Evolutionary conservation across 2,888 invertebrate species (phyloP).

Genomic region (Hypercompe scribonia): DNA sequence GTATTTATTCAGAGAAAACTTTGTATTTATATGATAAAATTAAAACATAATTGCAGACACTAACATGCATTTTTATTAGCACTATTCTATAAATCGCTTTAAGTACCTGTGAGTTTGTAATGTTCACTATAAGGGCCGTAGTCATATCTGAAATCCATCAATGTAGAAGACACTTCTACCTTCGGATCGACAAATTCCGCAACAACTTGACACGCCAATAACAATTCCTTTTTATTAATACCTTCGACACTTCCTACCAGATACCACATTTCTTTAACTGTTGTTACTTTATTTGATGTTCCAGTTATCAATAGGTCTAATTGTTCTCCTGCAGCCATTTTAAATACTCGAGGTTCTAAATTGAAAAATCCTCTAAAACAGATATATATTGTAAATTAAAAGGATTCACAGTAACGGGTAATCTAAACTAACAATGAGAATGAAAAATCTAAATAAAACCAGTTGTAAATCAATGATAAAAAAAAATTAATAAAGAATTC

Average conservation of each 20-base stretch:
- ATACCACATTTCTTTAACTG: slow-evolving; percentile 86
- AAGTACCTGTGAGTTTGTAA: slow-evolving; percentile 79
- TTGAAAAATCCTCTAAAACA: slow-evolving; percentile 76
- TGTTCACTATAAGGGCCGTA: slow-evolving; percentile 77
- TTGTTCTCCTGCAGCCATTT: slow-evolving; percentile 79
- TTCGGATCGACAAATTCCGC: slow-evolving; percentile 88
- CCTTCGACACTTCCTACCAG: slow-evolving; percentile 85
- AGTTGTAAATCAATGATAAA: too few species aligned
- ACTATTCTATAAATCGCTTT: background rate
- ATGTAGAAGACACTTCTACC: slow-evolving; percentile 80
- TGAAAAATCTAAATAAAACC: too few species aligned
- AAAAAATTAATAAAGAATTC: too few species aligned
- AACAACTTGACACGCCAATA: slow-evolving; percentile 80
- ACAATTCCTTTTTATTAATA: slow-evolving; percentile 82
- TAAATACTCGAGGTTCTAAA: slow-evolving; percentile 78
- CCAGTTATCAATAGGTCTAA: slow-evolving; percentile 74
- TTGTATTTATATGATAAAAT: background rate
- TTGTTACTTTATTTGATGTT: slow-evolving; percentile 70
- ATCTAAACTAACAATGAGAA: background rate
- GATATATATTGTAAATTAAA: background rate
- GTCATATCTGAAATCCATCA: slow-evolving; percentile 83
- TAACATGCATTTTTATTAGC: background rate
- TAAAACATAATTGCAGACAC: background rate
- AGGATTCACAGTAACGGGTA: background rate
- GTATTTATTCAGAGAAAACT: background rate